Evolutionary conservation across 2,113 vertebrate genomes (phyloP).

Genomic region (Hipposideros armiger): DNA sequence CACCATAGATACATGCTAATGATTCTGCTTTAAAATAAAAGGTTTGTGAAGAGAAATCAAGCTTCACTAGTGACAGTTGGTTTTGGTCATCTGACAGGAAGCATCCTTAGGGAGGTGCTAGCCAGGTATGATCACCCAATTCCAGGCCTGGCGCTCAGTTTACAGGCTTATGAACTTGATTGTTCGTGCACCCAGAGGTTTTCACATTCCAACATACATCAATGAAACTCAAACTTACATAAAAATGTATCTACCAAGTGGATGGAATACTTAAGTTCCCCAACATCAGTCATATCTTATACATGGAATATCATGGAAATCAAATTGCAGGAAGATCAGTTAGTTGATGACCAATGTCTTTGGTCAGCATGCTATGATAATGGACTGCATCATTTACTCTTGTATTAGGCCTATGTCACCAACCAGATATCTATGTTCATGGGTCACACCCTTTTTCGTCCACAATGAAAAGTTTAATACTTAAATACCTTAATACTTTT

Average conservation of each 20-base stretch:
- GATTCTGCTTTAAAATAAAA: neutral
- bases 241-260: neutral
- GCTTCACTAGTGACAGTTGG: neutral
- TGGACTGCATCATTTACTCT: fast-evolving
- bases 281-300: neutral
- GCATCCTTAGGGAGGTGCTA: fast-evolving
- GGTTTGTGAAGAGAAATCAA: neutral
- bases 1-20: neutral
- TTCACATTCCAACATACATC: neutral
- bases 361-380: fast-evolving
- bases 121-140: neutral
- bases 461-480: neutral
- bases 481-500: neutral
- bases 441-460: neutral
- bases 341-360: fast-evolving
- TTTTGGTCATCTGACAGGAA: neutral
- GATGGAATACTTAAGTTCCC: neutral
- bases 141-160: neutral
- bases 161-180: no score
- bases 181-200: no score
- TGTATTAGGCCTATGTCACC: fast-evolving
- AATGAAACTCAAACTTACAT: neutral
- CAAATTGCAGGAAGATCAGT: neutral
- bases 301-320: fast-evolving
- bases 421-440: neutral